phyloP scores from a whole-genome alignment of 2,888 invertebrate species.

The Sinotaia quadrata region DNA sequence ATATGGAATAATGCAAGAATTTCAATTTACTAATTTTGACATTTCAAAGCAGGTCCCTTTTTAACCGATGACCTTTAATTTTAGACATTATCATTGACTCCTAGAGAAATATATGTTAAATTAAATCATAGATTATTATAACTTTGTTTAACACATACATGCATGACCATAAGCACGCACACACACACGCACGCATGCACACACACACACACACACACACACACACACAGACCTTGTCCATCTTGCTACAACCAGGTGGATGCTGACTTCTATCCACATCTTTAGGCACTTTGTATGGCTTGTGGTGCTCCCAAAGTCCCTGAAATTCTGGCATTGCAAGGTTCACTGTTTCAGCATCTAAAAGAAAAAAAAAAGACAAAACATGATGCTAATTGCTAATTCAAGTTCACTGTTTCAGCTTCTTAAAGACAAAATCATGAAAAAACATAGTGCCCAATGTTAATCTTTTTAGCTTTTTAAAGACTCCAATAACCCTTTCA shows the following conservation, averaged over 20 bases:
- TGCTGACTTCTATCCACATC: slow-evolving; percentile 50
- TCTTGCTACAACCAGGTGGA: slow-evolving; percentile 64
- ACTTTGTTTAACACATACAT: background rate
- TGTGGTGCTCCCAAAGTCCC: slow-evolving; percentile 68
- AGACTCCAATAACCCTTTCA: too few relatives aligned
- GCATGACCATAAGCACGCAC: background rate
- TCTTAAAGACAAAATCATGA: too few relatives aligned
- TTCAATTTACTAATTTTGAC: too few relatives aligned
- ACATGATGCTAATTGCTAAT: too few relatives aligned
- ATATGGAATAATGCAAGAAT: too few relatives aligned
- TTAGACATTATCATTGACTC: too few relatives aligned
- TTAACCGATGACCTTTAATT: too few relatives aligned
- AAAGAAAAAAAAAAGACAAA: background rate
- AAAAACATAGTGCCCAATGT: too few relatives aligned
- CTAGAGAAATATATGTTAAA: too few relatives aligned
- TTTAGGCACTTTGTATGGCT: slow-evolving; percentile 66
- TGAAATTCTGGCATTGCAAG: slow-evolving; percentile 71
- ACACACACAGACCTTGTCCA: slow-evolving; percentile 64
- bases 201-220: background rate
- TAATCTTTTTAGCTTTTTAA: too few relatives aligned
- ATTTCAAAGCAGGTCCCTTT: too few relatives aligned
- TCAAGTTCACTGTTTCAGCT: too few relatives aligned
- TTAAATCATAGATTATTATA: background rate
- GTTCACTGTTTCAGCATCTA: slow-evolving; percentile 53
- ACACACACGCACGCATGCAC: background rate